Evolutionary conservation across 2,113 vertebrate species (phyloP).

Genomic region (Tragelaphus imberbis): DNA sequence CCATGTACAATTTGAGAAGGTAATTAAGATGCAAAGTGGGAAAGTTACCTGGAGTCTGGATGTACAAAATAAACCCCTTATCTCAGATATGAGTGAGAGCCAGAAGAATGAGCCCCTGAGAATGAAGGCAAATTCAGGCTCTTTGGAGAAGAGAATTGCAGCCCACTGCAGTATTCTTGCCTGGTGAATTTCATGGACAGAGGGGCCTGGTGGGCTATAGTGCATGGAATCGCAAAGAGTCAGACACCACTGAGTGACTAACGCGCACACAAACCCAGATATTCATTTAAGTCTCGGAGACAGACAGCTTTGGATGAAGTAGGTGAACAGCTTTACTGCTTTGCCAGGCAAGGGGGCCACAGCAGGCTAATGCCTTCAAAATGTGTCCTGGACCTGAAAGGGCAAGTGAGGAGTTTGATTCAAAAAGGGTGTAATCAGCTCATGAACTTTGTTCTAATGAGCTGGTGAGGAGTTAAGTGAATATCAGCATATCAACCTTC

Average conservation of each 20-base stretch:
- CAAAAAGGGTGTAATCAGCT: not conserved
- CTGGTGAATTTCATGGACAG: not conserved
- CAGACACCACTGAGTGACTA: not conserved
- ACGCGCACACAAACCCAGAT: not conserved
- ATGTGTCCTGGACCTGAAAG: not conserved
- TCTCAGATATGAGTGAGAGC: not conserved
- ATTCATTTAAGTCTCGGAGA: not conserved
- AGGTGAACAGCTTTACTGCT: not conserved
- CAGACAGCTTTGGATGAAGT: not conserved
- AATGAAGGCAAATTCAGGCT: not conserved
- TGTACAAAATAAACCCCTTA: not conserved
- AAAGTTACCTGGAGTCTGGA: too few species aligned
- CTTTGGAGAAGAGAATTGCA: not conserved
- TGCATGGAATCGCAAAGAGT: not conserved
- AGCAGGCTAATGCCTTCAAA: not conserved
- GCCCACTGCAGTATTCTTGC: not conserved
- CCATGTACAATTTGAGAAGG: not conserved
- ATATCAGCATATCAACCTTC: not conserved
- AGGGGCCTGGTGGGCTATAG: not conserved
- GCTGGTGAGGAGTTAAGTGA: not conserved
- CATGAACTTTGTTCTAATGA: not conserved
- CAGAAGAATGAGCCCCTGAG: not conserved
- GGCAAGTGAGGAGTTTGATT: not conserved
- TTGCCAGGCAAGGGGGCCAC: not conserved
- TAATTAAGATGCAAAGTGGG: not conserved